These are phyloP conservation scores for Alouatta palliata DNA, from an alignment of 2,113 vertebrate genomes.

Conservation along the genomic window DNA sequence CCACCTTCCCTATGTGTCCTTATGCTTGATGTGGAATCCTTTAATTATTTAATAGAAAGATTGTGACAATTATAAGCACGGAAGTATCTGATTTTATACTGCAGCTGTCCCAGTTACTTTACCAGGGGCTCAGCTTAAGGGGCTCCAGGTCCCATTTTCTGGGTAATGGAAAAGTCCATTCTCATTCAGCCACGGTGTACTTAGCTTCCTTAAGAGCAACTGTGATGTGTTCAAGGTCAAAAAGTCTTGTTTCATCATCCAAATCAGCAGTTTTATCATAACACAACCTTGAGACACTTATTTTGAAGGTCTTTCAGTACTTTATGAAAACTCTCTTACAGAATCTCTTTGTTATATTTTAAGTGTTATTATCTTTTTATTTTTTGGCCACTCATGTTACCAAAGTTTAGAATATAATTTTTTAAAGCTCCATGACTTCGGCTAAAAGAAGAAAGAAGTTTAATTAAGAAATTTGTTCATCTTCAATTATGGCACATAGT, in stretches of 20 bases:
- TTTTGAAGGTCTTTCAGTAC: background rate
- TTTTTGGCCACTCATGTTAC: background rate
- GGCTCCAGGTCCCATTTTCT: background rate
- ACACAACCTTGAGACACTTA: background rate
- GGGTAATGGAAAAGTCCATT: background rate
- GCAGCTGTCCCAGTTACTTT: background rate
- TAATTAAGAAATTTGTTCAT: background rate
- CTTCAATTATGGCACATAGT: background rate
- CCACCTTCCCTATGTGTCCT: background rate
- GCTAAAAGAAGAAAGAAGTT: background rate
- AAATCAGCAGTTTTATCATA: background rate
- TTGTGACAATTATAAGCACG: background rate
- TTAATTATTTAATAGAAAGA: background rate
- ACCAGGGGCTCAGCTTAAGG: background rate
- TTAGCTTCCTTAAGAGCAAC: background rate
- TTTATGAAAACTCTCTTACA: background rate
- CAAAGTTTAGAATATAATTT: background rate
- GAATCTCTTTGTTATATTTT: background rate
- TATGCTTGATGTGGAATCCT: background rate
- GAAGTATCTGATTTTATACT: background rate
- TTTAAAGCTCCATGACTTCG: background rate
- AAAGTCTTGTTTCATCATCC: background rate
- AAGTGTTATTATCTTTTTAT: background rate
- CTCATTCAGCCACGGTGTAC: background rate
- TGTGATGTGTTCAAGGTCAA: background rate